Evolutionary conservation across 1,140 invertebrate species (phyloP).

Genomic region (Drosophila grimshawi): DNA sequence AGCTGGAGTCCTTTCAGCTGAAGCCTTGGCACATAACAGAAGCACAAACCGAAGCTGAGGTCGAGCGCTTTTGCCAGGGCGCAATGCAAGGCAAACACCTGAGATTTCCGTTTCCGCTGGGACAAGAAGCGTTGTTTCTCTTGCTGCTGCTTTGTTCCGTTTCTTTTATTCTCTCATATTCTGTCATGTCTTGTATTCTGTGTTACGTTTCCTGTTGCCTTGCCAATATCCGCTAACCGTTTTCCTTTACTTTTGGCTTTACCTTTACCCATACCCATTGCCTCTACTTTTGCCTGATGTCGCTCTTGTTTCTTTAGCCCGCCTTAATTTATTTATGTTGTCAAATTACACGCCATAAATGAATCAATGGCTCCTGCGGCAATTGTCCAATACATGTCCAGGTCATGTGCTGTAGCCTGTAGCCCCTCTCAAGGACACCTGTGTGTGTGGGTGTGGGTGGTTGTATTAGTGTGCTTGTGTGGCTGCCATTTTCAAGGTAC

Average conservation of each 20-base stretch:
- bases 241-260: slow-evolving; percentile 20
- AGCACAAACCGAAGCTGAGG: slow-evolving; percentile 26
- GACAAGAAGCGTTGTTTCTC: slow-evolving; percentile 33
- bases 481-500: slow-evolving; percentile 58
- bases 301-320: slow-evolving; percentile 12
- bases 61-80: slow-evolving; percentile 12
- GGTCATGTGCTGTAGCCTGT: slow-evolving; percentile 9
- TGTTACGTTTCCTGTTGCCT: slow-evolving; percentile 70
- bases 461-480: not conserved
- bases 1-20: slow-evolving; percentile 29
- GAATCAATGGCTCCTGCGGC: slow-evolving; percentile 63
- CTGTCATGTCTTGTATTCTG: slow-evolving; percentile 31
- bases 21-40: slow-evolving; percentile 19
- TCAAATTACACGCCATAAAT: slow-evolving; percentile 79
- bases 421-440: slow-evolving; percentile 39
- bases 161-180: not conserved
- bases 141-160: slow-evolving; percentile 37
- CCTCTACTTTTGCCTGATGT: slow-evolving; percentile 1
- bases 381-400: slow-evolving; percentile 26
- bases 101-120: slow-evolving; percentile 79
- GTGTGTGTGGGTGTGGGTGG: slow-evolving; percentile 1
- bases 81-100: slow-evolving; percentile 70
- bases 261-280: not conserved
- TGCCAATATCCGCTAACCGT: slow-evolving; percentile 70
- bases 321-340: slow-evolving; percentile 80